Conservation (phyloP, 2,888 invertebrate genomes). For the Drosophila anceps region DNA sequence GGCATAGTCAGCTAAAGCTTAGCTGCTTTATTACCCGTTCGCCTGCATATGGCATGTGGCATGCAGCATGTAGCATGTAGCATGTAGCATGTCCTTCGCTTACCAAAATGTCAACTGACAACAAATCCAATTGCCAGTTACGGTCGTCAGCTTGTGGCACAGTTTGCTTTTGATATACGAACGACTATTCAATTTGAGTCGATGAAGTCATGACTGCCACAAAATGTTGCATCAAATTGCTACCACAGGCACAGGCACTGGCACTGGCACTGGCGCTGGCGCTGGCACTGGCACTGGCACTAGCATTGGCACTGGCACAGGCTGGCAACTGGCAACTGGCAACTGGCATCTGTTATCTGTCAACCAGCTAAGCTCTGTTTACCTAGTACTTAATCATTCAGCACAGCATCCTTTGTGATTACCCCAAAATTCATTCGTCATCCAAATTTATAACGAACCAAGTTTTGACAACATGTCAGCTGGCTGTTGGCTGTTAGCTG, state of each 20-base stretch:
- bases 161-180: slow-evolving; percentile 8
- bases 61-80: slow-evolving; percentile 2
- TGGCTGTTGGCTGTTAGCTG: not conserved
- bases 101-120: slow-evolving; percentile 37
- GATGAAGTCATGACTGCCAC: slow-evolving; percentile 33
- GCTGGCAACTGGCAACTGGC: not conserved
- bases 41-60: slow-evolving; percentile 12
- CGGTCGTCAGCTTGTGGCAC: slow-evolving; percentile 20
- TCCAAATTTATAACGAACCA: slow-evolving; percentile 8
- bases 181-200: slow-evolving; percentile 12
- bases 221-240: slow-evolving; percentile 18
- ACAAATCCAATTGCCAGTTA: slow-evolving; percentile 28
- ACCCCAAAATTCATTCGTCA: slow-evolving; percentile 30
- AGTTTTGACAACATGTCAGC: slow-evolving; percentile 23
- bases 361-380: slow-evolving; percentile 26
- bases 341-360: slow-evolving; percentile 8
- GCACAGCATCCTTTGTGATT: slow-evolving; percentile 1
- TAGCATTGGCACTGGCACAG: too few relatives aligned
- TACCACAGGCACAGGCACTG: not conserved
- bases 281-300: not conserved
- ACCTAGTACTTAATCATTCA: slow-evolving; percentile 12
- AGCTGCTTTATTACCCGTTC: not conserved
- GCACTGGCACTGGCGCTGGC: not conserved
- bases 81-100: slow-evolving; percentile 20
- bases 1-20: not conserved